Evolutionary conservation across 2,888 invertebrate species (phyloP).

Genomic region (Prionchulus punctatus): DNA sequence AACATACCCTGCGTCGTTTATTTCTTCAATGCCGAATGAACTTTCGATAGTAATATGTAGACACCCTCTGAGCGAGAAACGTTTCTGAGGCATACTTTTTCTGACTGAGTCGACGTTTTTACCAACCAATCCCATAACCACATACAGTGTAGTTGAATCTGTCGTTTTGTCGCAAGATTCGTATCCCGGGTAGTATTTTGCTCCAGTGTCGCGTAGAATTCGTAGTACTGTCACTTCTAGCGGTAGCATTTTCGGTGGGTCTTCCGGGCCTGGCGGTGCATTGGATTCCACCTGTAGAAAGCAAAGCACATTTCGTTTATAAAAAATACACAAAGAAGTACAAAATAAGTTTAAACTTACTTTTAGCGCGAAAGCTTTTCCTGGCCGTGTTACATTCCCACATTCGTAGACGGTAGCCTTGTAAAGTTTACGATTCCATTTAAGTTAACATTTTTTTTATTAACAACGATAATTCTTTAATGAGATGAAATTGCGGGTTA

Average conservation of each 20-base stretch:
- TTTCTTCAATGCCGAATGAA: not conserved
- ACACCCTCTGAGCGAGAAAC: not conserved
- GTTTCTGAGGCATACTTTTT: not conserved
- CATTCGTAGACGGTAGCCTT: slow-evolving; percentile 5
- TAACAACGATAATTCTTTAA: no score
- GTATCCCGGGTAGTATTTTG: not conserved
- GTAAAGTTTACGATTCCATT: no score
- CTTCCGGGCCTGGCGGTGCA: not conserved
- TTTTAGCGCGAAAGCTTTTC: not conserved
- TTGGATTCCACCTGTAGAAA: not conserved
- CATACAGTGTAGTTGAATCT: not conserved
- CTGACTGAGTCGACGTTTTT: not conserved
- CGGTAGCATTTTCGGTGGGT: not conserved
- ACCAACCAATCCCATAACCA: not conserved
- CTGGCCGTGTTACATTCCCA: not conserved
- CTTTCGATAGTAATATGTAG: not conserved
- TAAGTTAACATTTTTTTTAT: no score
- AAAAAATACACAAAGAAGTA: no score
- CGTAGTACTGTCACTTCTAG: not conserved
- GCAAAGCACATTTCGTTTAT: no score
- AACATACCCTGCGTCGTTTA: not conserved
- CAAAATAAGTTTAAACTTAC: no score
- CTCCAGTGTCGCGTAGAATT: not conserved
- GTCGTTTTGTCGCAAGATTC: not conserved
- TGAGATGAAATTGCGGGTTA: no score